Base-by-base conservation (phyloP, 2,113 vertebrate species). In the Protomyctophum bolini region DNA sequence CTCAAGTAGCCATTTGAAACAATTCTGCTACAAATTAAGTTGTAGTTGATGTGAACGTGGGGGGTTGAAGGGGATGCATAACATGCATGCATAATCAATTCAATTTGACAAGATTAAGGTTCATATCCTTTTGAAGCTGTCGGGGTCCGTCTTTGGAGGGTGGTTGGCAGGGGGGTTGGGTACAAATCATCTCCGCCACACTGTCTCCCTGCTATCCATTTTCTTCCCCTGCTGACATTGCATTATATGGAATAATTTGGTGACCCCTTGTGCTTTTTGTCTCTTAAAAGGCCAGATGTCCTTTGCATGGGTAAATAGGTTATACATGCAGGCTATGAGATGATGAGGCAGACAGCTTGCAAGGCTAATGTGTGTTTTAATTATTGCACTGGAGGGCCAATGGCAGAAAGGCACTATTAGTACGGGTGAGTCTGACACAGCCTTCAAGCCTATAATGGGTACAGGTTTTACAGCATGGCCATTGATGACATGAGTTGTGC, bases 91-190 rank as follows among this genome's bases (percentile, higher is more conserved):
- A 76, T 79, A 81, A 81, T 69, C 67, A 82, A 72, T 87, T 84
- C 79, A 68, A 75, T 76, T 62, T 83, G 85, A 88, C 74, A 68
- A 77, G 81, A 88, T 87, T 72, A 88, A 86, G 72, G 78, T 59
- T 80, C 75, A 66, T 77, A 60, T 88, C 79, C 75, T 76, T 83
- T 63, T 80, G 69, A 79, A 54, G 77, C 73, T 61, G 46, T 74
- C 49, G 9, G 60, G 41, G 48, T 82, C 65, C 58, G 59, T 45
- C 58, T 54, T 8, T 62, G 68, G 50, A 58, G 67, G 58, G 59
- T 15, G 10, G 60, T 56, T 8, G 63, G 33, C 33, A 49, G 59
- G 68, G 21, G 52, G 61, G 28, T 41, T 41, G 10, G 54, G 64
- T 56, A 65, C 58, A 65, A 62, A 73, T 81, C 70, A 77, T 66